phyloP scores from a whole-genome alignment of 2,113 vertebrate species.

The Charina bottae region DNA sequence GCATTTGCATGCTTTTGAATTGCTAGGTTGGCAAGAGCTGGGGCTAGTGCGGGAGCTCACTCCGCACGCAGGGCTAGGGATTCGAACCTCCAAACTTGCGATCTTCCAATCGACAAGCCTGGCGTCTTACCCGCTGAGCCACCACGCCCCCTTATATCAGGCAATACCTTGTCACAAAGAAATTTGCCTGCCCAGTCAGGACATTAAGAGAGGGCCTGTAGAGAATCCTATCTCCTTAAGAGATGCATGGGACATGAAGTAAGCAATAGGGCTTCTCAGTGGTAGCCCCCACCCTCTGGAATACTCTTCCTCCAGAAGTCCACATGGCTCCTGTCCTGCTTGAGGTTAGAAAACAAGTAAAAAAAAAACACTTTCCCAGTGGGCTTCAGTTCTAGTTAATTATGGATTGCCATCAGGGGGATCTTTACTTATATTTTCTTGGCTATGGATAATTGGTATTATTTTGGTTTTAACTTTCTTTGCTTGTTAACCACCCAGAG shows the following conservation, averaged over 20 bases:
- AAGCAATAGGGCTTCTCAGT: neutral
- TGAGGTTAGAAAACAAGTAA: neutral
- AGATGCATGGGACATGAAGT: neutral
- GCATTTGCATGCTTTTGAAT: too few relatives aligned
- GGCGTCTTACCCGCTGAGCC: too few relatives aligned
- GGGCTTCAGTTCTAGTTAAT: neutral
- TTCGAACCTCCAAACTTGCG: too few relatives aligned
- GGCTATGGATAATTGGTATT: neutral
- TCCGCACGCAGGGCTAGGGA: too few relatives aligned
- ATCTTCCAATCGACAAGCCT: too few relatives aligned
- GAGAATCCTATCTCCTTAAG: neutral
- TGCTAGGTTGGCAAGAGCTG: too few relatives aligned
- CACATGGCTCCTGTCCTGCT: neutral
- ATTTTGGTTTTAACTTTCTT: neutral
- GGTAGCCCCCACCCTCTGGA: neutral
- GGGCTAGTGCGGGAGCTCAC: too few relatives aligned
- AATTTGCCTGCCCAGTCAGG: neutral
- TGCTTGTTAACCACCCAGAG: neutral
- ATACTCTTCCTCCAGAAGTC: neutral
- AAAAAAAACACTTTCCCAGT: neutral
- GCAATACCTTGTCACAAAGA: neutral
- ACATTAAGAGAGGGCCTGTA: neutral
- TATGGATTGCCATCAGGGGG: neutral
- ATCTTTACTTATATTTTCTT: neutral
- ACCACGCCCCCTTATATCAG: too few relatives aligned